phyloP scores from a whole-genome alignment of 2,888 invertebrate genomes.

The Monochamus alternatus region DNA sequence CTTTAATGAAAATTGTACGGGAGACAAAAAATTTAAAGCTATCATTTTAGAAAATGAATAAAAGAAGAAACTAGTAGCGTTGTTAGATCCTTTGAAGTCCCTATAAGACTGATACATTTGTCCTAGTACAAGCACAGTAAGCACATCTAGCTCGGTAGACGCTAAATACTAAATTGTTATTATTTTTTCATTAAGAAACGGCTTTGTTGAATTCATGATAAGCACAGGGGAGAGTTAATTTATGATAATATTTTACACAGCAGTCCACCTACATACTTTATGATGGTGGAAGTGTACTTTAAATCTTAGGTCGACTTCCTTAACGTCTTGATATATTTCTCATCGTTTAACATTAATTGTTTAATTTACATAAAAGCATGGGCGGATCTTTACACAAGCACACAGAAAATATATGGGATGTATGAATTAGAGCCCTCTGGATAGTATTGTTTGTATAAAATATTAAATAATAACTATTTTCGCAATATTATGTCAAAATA shows the following conservation, averaged over 20 bases:
- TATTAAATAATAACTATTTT: no score
- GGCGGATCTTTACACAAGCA: constrained; percentile 26
- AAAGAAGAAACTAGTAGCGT: no score
- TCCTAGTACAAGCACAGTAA: no score
- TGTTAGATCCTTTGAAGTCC: no score
- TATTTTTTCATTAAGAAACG: background rate
- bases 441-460: no score
- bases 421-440: background rate
- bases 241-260: constrained; percentile 32
- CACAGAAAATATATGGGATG: background rate
- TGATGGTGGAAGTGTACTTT: constrained; percentile 27
- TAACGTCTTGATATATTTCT: constrained; percentile 30
- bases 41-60: no score
- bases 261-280: constrained; percentile 36
- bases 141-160: no score
- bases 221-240: constrained; percentile 30
- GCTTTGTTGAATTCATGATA: background rate
- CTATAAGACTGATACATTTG: no score
- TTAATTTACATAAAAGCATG: constrained; percentile 30
- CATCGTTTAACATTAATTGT: constrained; percentile 26
- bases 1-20: no score
- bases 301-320: constrained; percentile 32
- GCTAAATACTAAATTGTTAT: background rate
- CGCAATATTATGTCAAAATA: no score
- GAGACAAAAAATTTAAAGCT: no score